Percentiles rank a stretch among this genome's conserved stretches.
Conservation (phyloP, 2,113 vertebrate species). For the Oceanodroma tethys region DNA sequence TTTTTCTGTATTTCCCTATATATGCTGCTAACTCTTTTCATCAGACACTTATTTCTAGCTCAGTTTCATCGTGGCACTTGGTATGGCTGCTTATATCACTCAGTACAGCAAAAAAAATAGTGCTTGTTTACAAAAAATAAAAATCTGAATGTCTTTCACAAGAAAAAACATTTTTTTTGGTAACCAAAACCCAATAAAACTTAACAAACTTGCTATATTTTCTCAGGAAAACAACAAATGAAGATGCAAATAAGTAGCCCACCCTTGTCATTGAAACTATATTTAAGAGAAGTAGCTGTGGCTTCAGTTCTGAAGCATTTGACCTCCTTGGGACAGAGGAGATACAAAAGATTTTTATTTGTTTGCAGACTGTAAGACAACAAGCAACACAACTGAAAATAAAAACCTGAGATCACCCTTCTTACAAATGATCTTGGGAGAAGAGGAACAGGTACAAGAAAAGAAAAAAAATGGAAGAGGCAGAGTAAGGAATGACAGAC, state of each 20-base stretch:
- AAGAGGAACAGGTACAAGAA: not conserved
- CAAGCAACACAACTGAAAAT: not conserved
- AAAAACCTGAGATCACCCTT: not conserved
- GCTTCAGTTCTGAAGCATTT: not conserved
- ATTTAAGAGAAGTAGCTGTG: not conserved
- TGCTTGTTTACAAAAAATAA: not conserved
- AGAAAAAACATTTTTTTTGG: not conserved
- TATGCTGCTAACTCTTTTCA: not conserved
- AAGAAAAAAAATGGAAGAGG: not conserved
- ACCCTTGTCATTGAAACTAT: not conserved
- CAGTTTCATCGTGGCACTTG: not conserved
- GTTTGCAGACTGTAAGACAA: not conserved
- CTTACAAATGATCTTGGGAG: not conserved
- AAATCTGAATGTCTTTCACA: not conserved
- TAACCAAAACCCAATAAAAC: not conserved
- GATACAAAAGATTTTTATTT: not conserved
- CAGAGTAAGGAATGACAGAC: not conserved
- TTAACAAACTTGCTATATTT: not conserved
- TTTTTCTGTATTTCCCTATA: not conserved
- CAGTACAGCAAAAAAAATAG: not conserved
- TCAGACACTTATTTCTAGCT: not conserved
- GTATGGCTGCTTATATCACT: not conserved
- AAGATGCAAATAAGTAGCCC: not conserved
- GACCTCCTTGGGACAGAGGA: not conserved
- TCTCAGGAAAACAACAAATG: not conserved